Evolutionary conservation across 2,113 vertebrate genomes (phyloP), one percentile per base, ranked within the genome.

Genomic region (Rhinolophus ferrumequinum): DNA sequence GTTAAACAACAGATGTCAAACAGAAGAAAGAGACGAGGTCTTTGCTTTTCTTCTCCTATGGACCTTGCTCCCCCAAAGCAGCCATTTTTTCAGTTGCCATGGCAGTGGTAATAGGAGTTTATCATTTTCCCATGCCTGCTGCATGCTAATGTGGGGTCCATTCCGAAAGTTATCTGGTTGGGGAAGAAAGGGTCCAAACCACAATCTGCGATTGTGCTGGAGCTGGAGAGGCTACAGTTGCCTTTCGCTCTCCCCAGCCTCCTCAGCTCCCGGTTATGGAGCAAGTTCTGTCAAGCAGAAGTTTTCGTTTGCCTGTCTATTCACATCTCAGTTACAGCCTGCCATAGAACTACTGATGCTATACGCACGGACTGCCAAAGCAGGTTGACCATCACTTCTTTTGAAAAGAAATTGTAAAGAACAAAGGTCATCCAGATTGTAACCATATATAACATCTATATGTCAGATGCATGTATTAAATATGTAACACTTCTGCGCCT

Each of bases 1-100:
- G 99, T 98, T 98, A 98, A 99, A 99, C 98, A 99, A 99, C 99
- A 99, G 99, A 99, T 99, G 99, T 99, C 99, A 98, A 98, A 98
- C 98, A 98, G 98, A 98, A 99, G 98, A 99, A 99, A 99, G 98
- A 97, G 98, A 94, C 96, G 90, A 98, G 97, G 98, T 96, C 98
- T 98, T 98, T 97, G 98, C 98, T 98, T 99, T 99, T 99, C 98
- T 98, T 98, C 98, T 98, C 97, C 96, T 98, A 97, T 97, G 98
- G 98, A 98, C 98, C 99, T 99, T 98, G 98, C 98, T 98, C 97
- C 93, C 98, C 97, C 98, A 97, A 98, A 98, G 98, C 98, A 99
- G 99, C 99, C 99, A 99, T 99, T 99, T 99, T 99, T 99, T 98
- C 98, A 98, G 99, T 99, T 99, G 98, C 99, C 98, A 99, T 99